Conservation (phyloP, 2,113 vertebrate genomes). For the Cricetomys ansorgei region DNA sequence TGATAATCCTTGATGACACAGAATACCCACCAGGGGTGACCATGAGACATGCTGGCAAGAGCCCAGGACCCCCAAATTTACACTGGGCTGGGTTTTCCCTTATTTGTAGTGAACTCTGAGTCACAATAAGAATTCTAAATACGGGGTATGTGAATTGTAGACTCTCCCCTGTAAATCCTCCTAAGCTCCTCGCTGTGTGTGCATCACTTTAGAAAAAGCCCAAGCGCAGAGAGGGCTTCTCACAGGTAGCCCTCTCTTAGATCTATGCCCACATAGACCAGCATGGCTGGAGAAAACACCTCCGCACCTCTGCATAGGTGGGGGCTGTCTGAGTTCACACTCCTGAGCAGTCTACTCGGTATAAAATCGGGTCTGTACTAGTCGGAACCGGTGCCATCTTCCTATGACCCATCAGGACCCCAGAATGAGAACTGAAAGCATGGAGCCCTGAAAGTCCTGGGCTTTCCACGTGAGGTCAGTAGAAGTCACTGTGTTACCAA, state of each 20-base stretch:
- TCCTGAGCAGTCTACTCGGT: background rate
- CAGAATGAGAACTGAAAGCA: background rate
- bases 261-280: background rate
- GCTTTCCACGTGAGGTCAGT: background rate
- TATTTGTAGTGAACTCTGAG: background rate
- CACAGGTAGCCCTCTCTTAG: background rate
- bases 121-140: background rate
- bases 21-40: too few species aligned
- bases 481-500: background rate
- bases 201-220: background rate
- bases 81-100: background rate
- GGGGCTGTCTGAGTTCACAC: background rate
- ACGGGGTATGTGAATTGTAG: background rate
- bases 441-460: background rate
- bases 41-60: background rate
- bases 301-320: background rate
- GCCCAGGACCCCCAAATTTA: background rate
- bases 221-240: background rate
- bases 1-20: background rate
- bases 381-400: background rate
- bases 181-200: background rate
- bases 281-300: background rate
- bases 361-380: background rate
- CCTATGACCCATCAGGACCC: background rate
- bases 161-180: background rate